Conservation (phyloP, 2,888 invertebrate species). For the Zelleria hepariella region DNA sequence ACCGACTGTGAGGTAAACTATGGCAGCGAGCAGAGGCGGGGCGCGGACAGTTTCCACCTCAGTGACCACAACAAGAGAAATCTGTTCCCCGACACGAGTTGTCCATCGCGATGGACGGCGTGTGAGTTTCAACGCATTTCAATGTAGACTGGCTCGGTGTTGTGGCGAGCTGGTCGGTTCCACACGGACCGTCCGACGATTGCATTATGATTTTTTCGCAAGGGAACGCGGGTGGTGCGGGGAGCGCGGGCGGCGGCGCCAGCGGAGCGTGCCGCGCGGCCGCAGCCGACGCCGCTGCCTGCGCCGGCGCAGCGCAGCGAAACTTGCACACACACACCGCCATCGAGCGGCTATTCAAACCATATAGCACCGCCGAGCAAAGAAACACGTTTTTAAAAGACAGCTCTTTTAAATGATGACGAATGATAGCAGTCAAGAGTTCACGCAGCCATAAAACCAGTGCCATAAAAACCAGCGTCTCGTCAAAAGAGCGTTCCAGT, state of each 20-base stretch:
- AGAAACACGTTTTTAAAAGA: constrained; percentile 9
- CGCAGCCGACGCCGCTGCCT: constrained; percentile 51
- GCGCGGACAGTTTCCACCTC: constrained; percentile 41
- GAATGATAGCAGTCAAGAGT: constrained; percentile 16
- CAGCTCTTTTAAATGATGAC: constrained; percentile 12
- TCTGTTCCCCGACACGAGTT: constrained; percentile 57
- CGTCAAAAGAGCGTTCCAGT: constrained; percentile 46
- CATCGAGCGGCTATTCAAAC: constrained; percentile 14
- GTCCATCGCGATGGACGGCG: constrained; percentile 68
- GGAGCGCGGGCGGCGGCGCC: constrained; percentile 41
- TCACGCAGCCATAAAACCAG: constrained; percentile 21
- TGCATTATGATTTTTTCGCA: constrained; percentile 72
- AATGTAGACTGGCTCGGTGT: constrained; percentile 68
- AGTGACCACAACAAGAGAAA: constrained; percentile 55
- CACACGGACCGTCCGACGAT: constrained; percentile 68
- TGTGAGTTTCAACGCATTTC: constrained; percentile 69
- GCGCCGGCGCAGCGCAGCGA: constrained; percentile 43
- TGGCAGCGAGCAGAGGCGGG: constrained; percentile 6
- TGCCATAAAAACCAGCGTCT: constrained; percentile 19
- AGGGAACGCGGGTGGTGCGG: constrained; percentile 54
- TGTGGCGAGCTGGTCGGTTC: constrained; percentile 56
- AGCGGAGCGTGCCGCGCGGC: constrained; percentile 65
- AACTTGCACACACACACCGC: constrained; percentile 35
- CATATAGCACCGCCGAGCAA: background rate
- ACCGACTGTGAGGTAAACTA: background rate